Conservation (phyloP, 2,888 invertebrate genomes). For the Eupithecia pulchellata region DNA sequence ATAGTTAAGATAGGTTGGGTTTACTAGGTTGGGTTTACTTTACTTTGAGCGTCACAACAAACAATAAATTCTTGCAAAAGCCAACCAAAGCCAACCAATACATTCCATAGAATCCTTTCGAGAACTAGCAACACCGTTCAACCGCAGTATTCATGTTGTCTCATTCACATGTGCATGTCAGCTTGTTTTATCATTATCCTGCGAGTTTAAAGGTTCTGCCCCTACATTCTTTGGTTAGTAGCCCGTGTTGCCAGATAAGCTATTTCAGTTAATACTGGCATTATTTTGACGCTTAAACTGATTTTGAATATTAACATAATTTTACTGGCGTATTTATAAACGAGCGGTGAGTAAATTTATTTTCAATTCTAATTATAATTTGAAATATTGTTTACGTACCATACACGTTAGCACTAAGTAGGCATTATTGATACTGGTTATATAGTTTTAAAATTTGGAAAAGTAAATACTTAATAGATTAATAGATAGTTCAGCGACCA, state of each 20-base stretch:
- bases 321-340: neutral
- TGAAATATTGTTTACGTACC: too few species aligned
- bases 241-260: constrained; percentile 5
- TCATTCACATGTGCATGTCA: constrained; percentile 34
- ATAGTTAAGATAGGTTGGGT: neutral
- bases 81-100: neutral
- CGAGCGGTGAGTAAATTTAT: neutral
- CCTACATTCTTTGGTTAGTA: constrained; percentile 19
- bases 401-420: too few species aligned
- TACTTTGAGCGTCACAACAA: neutral
- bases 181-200: constrained; percentile 25
- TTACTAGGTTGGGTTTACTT: too few species aligned
- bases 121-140: constrained; percentile 23
- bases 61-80: constrained; percentile 15
- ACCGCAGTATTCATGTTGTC: constrained; percentile 31
- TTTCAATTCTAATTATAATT: neutral
- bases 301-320: neutral
- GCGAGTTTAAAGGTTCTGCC: constrained; percentile 33
- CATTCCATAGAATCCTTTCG: constrained; percentile 18
- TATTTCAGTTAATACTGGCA: neutral
- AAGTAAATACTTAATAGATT: too few species aligned
- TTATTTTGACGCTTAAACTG: neutral
- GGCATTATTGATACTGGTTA: too few species aligned
- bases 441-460: too few species aligned
- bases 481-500: too few species aligned